A percentile compares a stretch with the other conserved stretches of the same genome.
Evolutionary conservation across 2,888 invertebrate species (phyloP).

Genomic region (Argyresthia albistria): DNA sequence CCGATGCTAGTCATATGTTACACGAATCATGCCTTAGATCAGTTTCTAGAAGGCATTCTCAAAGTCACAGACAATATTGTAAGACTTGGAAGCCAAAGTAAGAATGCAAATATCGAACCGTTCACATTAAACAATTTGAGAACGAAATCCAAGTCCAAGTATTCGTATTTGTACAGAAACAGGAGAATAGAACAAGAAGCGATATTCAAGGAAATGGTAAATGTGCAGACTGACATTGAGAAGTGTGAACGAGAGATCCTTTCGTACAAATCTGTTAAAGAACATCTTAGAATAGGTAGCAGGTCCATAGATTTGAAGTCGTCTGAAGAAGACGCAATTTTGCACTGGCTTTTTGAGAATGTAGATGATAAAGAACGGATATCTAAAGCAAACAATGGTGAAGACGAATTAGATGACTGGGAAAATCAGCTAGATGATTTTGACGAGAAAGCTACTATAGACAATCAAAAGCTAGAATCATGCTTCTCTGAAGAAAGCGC

Average conservation of each 20-base stretch:
- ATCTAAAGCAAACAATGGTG: constrained; percentile 3
- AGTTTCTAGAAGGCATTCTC: constrained; percentile 82
- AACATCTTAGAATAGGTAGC: constrained; percentile 29
- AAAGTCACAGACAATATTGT: constrained; percentile 72
- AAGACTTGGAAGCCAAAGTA: constrained; percentile 80
- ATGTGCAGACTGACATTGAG: constrained; percentile 46
- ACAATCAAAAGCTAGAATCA: constrained; percentile 28
- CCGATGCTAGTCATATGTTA: constrained; percentile 86
- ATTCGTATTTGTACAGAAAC: constrained; percentile 37
- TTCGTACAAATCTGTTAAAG: constrained; percentile 34
- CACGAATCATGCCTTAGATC: constrained; percentile 91
- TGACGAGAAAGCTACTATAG: constrained; percentile 10
- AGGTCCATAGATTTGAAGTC: constrained; percentile 27
- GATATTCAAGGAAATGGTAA: constrained; percentile 42
- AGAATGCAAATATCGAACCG: constrained; percentile 64
- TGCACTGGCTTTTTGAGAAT: constrained; percentile 46
- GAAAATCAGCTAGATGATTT: constrained; percentile 28
- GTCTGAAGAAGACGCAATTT: constrained; percentile 37
- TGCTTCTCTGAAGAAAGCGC: constrained; percentile 54
- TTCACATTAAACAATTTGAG: constrained; percentile 61
- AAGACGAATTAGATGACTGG: constrained; percentile 26
- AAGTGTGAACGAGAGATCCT: constrained; percentile 49
- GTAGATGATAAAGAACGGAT: constrained; percentile 16
- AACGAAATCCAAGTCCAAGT: constrained; percentile 41
- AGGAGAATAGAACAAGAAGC: constrained; percentile 41